Conservation (phyloP, 2,113 vertebrate genomes). For the Petaurus breviceps region DNA sequence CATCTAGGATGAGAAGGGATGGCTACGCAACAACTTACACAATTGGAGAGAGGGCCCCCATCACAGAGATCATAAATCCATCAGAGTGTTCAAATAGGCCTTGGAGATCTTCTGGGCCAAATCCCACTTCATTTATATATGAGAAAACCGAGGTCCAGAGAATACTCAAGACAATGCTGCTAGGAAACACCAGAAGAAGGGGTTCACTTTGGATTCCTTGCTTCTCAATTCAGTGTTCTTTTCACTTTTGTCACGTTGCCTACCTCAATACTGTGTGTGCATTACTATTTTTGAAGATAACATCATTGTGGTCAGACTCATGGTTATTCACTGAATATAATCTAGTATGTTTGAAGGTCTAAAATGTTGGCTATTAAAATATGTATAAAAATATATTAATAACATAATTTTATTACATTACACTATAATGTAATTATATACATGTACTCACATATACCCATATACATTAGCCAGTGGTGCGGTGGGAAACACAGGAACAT, state of each 20-base stretch:
- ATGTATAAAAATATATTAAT: background rate
- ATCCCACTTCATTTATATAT: background rate
- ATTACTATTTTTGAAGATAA: background rate
- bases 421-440: too few species aligned
- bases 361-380: background rate
- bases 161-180: background rate
- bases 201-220: background rate
- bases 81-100: background rate
- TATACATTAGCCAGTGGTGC: too few species aligned
- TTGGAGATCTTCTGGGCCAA: background rate
- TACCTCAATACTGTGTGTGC: background rate
- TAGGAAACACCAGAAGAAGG: background rate
- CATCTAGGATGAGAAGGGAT: background rate
- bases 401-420: too few species aligned
- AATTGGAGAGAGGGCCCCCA: background rate
- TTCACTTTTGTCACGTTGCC: background rate
- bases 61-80: background rate
- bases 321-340: background rate
- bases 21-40: background rate
- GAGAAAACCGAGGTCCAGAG: background rate
- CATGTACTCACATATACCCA: too few species aligned
- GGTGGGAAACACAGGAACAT: too few species aligned
- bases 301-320: background rate
- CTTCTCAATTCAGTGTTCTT: background rate
- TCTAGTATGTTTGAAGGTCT: background rate